Evolutionary conservation across 2,888 invertebrate species (phyloP).

Genomic region (Platypus cylindrus): DNA sequence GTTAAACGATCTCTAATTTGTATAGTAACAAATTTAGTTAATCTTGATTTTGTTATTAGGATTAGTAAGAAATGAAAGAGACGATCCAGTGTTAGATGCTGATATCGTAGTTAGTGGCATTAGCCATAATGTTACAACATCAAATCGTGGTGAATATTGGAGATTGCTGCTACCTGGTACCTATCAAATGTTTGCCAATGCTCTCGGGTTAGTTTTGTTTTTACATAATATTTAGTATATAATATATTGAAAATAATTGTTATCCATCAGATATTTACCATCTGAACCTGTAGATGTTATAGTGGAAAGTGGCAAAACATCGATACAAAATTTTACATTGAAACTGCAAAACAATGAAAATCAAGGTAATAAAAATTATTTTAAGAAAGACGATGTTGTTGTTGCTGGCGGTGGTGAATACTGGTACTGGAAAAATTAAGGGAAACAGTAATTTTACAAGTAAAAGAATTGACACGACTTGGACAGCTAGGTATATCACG

Average conservation of each 20-base stretch:
- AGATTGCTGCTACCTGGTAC: conserved; percentile 77
- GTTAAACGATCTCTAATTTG: conserved; percentile 4
- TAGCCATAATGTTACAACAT: conserved; percentile 66
- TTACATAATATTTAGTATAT: conserved; percentile 5
- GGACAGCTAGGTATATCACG: too few species aligned
- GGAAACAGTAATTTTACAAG: too few species aligned
- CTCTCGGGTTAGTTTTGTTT: conserved; percentile 50
- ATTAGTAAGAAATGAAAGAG: conserved; percentile 47
- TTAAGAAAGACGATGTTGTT: conserved; percentile 8
- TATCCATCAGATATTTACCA: conserved; percentile 39
- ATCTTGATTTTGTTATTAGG: conserved; percentile 38
- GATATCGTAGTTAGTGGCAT: conserved; percentile 64
- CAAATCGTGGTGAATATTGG: conserved; percentile 86
- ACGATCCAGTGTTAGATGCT: conserved; percentile 58
- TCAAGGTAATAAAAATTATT: conserved; percentile 22
- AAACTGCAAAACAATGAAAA: conserved; percentile 21
- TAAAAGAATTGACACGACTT: too few species aligned
- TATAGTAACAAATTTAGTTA: background rate
- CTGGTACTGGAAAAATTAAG: conserved; percentile 23
- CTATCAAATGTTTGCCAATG: conserved; percentile 61
- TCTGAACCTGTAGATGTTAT: conserved; percentile 33
- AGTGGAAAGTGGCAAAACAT: conserved; percentile 32
- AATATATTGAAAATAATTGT: conserved; percentile 3
- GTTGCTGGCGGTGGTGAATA: conserved; percentile 13
- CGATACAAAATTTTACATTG: conserved; percentile 37